These are phyloP conservation scores for Pygocentrus nattereri DNA, from an alignment of 2,797 vertebrate species.

Conservation along the genomic window DNA sequence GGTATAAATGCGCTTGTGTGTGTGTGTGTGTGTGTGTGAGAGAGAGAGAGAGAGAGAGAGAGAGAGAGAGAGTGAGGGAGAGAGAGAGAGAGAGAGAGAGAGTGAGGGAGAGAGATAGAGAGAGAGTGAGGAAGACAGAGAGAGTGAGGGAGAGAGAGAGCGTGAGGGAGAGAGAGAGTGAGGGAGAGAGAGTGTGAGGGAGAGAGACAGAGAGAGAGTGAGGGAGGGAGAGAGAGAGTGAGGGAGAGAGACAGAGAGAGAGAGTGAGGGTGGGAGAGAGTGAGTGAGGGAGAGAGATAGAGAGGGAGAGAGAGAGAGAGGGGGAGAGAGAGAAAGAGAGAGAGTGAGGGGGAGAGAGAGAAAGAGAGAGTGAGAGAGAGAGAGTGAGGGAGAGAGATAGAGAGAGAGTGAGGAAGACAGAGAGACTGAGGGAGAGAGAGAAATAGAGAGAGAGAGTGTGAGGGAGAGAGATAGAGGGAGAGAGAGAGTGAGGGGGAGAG, in stretches of 20 bases:
- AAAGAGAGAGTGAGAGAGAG: not conserved
- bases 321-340: slow-evolving; percentile 6
- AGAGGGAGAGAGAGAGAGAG: not conserved
- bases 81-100: slow-evolving; percentile 1
- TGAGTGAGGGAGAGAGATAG: not conserved
- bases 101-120: not conserved
- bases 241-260: not conserved
- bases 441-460: slow-evolving; percentile 6
- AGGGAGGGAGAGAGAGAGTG: too few species aligned
- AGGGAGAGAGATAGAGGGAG: too few species aligned
- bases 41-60: not conserved
- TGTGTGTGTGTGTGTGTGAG: not conserved
- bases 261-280: slow-evolving; percentile 2
- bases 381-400: slow-evolving; percentile 2
- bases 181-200: slow-evolving; percentile 3
- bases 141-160: slow-evolving; percentile 11
- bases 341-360: not conserved
- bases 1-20: slow-evolving; percentile 36
- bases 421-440: too few species aligned
- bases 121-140: too few species aligned
- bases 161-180: slow-evolving; percentile 6
- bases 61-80: slow-evolving; percentile 4
- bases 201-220: slow-evolving; percentile 4
- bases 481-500: not conserved
- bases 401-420: too few species aligned